Evolutionary conservation across 2,797 vertebrate species (phyloP).

Genomic region (Morelia viridis): DNA sequence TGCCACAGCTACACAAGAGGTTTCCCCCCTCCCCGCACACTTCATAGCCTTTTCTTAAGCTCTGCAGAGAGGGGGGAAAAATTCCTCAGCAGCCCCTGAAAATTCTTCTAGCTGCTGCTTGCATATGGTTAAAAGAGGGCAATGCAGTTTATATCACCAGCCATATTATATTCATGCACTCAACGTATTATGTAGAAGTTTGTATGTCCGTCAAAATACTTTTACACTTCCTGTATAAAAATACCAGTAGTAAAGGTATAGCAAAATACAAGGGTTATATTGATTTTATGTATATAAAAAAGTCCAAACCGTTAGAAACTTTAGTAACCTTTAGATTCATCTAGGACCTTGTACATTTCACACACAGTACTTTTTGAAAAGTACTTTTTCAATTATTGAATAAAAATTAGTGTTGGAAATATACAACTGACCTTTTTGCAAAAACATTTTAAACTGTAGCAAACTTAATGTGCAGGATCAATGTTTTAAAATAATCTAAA

Average conservation of each 20-base stretch:
- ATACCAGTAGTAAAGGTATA: background rate
- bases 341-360: background rate
- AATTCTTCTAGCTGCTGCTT: background rate
- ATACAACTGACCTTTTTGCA: background rate
- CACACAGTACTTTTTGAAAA: background rate
- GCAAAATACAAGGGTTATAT: background rate
- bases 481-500: background rate
- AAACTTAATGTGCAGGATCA: background rate
- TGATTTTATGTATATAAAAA: background rate
- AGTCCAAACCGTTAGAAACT: background rate
- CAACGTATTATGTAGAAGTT: background rate
- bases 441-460: background rate
- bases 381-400: background rate
- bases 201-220: background rate
- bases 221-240: background rate
- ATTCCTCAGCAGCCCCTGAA: rapidly evolving
- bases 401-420: background rate
- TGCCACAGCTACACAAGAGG: background rate
- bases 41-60: slow-evolving; percentile 2
- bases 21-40: rapidly evolving
- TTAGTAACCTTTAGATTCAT: background rate
- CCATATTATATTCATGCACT: background rate
- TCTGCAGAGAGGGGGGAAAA: background rate
- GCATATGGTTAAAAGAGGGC: background rate
- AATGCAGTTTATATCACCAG: slow-evolving; percentile 26